These are phyloP conservation scores for Lasioglossum leucozonium DNA, from an alignment of 2,888 invertebrate species.

Conservation along the genomic window DNA sequence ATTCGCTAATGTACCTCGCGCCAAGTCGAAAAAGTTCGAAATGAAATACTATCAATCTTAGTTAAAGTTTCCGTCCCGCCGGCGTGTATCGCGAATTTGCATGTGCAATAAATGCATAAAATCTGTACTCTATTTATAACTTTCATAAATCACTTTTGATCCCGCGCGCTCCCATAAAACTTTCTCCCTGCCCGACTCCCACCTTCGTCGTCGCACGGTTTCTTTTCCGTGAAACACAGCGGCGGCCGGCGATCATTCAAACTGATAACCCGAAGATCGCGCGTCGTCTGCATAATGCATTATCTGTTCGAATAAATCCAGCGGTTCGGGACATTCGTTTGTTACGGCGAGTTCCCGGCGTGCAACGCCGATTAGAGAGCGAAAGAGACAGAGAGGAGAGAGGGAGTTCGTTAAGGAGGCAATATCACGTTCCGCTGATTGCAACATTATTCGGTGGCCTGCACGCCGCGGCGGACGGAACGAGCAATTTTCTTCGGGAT, in stretches of 20 bases:
- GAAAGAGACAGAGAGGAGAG: neutral
- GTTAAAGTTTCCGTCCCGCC: conserved; percentile 21
- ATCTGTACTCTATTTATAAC: conserved; percentile 17
- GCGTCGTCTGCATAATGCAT: neutral
- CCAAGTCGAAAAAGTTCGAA: conserved; percentile 2
- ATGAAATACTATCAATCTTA: conserved; percentile 17
- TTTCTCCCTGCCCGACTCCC: neutral
- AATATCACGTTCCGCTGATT: conserved; percentile 47
- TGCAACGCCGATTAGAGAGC: neutral
- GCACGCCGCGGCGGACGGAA: conserved; percentile 34
- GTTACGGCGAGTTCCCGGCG: neutral
- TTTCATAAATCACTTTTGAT: conserved; percentile 10
- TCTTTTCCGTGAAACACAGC: neutral
- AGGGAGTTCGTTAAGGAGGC: conserved; percentile 31
- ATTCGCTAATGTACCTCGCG: neutral
- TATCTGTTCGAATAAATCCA: neutral
- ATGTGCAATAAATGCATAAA: conserved; percentile 10
- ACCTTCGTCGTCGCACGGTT: neutral
- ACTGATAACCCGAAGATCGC: neutral
- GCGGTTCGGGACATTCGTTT: neutral
- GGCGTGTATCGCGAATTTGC: neutral
- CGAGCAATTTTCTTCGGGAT: conserved; percentile 51
- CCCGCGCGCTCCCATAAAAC: neutral
- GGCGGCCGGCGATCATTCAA: neutral
- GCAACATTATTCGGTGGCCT: conserved; percentile 35